Evolutionary conservation across 2,888 invertebrate genomes (phyloP).

Genomic region (Aphodius granarius): DNA sequence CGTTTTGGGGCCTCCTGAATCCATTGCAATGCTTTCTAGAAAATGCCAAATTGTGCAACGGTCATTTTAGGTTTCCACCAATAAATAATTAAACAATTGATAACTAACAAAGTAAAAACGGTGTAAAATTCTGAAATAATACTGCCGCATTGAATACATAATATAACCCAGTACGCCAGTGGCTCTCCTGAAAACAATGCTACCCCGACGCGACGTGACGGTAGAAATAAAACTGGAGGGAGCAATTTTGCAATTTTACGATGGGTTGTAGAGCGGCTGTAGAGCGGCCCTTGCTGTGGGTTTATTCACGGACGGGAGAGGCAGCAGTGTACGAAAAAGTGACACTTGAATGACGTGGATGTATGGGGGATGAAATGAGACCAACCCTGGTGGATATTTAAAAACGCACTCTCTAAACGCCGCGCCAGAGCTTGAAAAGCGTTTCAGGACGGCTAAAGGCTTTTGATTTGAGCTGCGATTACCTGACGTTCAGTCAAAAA

Average conservation of each 20-base stretch:
- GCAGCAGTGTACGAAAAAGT: neutral
- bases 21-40: no score
- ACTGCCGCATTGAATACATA: neutral
- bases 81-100: no score
- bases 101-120: no score
- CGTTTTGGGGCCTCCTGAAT: no score
- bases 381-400: neutral
- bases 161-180: no score
- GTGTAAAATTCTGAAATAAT: neutral
- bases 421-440: neutral
- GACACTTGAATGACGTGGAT: neutral
- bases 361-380: neutral
- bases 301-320: neutral
- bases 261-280: neutral
- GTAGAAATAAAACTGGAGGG: neutral
- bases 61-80: no score
- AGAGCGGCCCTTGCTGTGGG: neutral
- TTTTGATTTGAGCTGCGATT: neutral
- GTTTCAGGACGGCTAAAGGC: neutral
- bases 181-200: no score
- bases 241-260: neutral
- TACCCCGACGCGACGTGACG: neutral
- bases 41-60: no score
- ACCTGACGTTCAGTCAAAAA: neutral
- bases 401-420: neutral